Evolutionary conservation across 2,888 invertebrate species (phyloP).

Genomic region (Mystacides longicornis): DNA sequence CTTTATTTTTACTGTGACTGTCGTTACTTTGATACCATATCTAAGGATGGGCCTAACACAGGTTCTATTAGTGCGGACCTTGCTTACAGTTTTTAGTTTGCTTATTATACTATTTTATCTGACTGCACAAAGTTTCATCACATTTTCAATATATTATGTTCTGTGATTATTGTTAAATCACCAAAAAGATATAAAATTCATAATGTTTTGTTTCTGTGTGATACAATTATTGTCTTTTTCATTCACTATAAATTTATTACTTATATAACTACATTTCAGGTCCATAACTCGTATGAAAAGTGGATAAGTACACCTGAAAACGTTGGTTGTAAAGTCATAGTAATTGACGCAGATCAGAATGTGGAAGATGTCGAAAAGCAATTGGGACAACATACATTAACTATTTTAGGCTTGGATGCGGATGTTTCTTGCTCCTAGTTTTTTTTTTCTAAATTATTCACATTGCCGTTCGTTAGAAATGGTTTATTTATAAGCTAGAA

Average conservation of each 20-base stretch:
- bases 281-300: slow-evolving; percentile 42
- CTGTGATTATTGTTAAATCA: too few relatives aligned
- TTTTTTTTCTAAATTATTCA: neutral
- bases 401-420: slow-evolving; percentile 32
- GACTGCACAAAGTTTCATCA: too few relatives aligned
- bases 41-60: too few relatives aligned
- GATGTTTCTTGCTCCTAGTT: neutral
- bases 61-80: too few relatives aligned
- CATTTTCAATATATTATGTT: too few relatives aligned
- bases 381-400: slow-evolving; percentile 40
- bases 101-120: too few relatives aligned
- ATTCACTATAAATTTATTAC: neutral
- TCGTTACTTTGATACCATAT: too few relatives aligned
- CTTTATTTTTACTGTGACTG: too few relatives aligned
- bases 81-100: too few relatives aligned
- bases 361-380: slow-evolving; percentile 37
- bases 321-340: slow-evolving; percentile 43
- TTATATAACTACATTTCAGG: slow-evolving; percentile 29
- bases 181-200: too few relatives aligned
- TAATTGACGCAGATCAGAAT: slow-evolving; percentile 40
- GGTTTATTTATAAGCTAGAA: neutral
- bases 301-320: slow-evolving; percentile 38
- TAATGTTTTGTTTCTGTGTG: too few relatives aligned
- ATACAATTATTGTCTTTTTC: too few relatives aligned
- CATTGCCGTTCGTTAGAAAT: neutral